phyloP scores from a whole-genome alignment of 2,797 vertebrate genomes.

The Phalanger gymnotis region DNA sequence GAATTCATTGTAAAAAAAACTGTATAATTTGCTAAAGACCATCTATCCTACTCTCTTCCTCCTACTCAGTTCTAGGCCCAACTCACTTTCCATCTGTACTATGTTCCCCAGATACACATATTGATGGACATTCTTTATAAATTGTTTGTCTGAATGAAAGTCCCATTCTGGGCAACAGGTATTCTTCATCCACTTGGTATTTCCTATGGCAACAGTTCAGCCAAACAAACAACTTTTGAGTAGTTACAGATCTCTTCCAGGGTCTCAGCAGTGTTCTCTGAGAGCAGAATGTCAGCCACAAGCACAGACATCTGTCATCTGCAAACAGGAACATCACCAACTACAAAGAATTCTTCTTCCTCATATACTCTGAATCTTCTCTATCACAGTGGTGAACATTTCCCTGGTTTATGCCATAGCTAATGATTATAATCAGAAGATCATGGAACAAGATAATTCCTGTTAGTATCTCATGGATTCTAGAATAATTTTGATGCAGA shows the following conservation, averaged over 20 bases:
- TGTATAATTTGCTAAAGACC: background rate
- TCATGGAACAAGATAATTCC: background rate
- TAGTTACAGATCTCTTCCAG: background rate
- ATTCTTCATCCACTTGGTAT: background rate
- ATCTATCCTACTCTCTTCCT: background rate
- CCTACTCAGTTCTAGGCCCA: background rate
- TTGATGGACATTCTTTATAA: background rate
- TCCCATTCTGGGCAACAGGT: background rate
- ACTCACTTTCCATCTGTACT: background rate
- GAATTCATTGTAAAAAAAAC: background rate
- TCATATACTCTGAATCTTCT: background rate
- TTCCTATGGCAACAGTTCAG: background rate
- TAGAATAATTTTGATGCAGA: background rate
- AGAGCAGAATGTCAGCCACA: background rate
- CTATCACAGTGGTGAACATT: background rate
- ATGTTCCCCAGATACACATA: background rate
- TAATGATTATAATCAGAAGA: background rate
- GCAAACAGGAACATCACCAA: background rate
- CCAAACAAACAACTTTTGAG: background rate
- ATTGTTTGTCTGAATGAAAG: background rate
- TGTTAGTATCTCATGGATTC: background rate
- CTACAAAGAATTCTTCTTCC: background rate
- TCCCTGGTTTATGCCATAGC: background rate
- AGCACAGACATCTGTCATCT: background rate
- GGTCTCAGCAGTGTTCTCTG: background rate